Conservation (phyloP, 2,113 vertebrate genomes). For the Rhagologus leucostigma region DNA sequence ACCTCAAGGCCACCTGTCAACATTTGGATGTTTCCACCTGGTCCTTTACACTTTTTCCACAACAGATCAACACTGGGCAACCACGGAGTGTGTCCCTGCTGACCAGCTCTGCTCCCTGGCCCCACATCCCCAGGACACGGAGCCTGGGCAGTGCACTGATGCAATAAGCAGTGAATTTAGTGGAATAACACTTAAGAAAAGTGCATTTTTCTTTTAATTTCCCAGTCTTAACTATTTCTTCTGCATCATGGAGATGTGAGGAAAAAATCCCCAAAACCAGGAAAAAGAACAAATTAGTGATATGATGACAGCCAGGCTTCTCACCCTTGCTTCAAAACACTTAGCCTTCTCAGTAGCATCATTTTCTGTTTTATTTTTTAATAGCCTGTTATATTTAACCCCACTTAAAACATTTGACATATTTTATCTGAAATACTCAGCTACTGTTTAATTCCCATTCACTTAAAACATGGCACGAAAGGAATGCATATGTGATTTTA, state of each 20-base stretch:
- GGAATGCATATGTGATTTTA: background rate
- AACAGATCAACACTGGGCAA: background rate
- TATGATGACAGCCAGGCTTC: background rate
- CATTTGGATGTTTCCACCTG: background rate
- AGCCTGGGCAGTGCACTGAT: background rate
- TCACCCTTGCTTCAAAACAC: background rate
- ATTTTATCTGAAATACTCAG: background rate
- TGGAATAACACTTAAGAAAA: background rate
- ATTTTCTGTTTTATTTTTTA: background rate
- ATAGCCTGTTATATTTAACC: background rate
- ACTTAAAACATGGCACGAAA: background rate
- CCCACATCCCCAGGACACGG: background rate
- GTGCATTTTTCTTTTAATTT: background rate
- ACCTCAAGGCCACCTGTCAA: background rate
- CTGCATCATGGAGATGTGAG: background rate
- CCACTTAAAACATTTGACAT: background rate
- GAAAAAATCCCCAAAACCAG: background rate
- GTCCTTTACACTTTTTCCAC: background rate
- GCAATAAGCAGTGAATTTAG: background rate
- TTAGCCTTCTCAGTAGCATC: background rate
- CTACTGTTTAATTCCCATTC: background rate
- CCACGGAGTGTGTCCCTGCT: rapidly evolving
- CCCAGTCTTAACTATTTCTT: background rate
- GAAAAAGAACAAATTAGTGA: background rate
- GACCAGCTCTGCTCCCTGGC: background rate